Evolutionary conservation across 2,888 invertebrate species (phyloP).

Genomic region (Pyrocoelia pectoralis): DNA sequence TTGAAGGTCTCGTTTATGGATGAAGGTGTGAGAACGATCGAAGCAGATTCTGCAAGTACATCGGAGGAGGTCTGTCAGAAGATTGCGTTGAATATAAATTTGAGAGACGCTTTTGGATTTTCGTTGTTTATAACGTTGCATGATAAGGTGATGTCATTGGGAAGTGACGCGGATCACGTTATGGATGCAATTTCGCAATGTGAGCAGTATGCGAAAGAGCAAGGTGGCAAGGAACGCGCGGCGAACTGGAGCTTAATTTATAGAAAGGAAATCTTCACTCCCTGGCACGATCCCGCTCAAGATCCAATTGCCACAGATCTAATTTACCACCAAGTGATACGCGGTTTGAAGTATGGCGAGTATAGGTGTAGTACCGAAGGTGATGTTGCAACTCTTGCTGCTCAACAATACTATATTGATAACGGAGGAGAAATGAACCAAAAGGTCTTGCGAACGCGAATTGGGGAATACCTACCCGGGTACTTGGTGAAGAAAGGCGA

Average conservation of each 20-base stretch:
- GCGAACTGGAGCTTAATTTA: conserved; percentile 90
- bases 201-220: conserved; percentile 93
- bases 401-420: conserved; percentile 91
- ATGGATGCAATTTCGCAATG: conserved; percentile 97
- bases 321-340: conserved; percentile 87
- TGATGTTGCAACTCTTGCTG: conserved; percentile 87
- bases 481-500: conserved; percentile 65
- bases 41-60: conserved; percentile 92
- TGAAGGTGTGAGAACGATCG: conserved; percentile 79
- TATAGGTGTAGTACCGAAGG: conserved; percentile 85
- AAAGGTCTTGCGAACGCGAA: conserved; percentile 73
- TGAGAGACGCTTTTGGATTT: conserved; percentile 89
- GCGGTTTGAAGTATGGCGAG: conserved; percentile 92
- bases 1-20: conserved; percentile 90
- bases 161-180: conserved; percentile 89
- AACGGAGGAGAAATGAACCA: conserved; percentile 72
- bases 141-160: conserved; percentile 84
- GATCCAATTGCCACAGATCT: conserved; percentile 87
- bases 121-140: conserved; percentile 89
- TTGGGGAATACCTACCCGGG: conserved; percentile 84
- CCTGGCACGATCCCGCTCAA: conserved; percentile 88
- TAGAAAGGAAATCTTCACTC: conserved; percentile 88
- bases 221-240: conserved; percentile 82
- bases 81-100: conserved; percentile 76
- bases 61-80: conserved; percentile 86